Conservation (phyloP, 2,113 vertebrate genomes). For the Diadophis punctatus region DNA sequence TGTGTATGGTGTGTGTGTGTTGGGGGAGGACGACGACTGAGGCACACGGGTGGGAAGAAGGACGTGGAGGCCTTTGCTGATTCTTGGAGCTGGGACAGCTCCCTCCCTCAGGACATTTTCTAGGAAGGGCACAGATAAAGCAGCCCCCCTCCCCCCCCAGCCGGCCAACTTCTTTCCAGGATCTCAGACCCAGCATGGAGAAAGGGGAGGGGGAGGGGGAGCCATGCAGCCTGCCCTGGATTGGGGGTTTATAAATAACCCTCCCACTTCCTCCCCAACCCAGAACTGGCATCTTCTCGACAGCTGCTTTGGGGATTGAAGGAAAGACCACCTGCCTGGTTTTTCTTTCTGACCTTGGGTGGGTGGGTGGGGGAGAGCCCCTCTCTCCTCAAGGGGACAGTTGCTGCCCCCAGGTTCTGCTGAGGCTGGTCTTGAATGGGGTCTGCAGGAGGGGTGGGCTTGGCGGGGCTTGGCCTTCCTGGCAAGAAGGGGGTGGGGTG, state of each 20-base stretch:
- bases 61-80: neutral
- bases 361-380: neutral
- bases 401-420: neutral
- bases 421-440: neutral
- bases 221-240: neutral
- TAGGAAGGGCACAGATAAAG: neutral
- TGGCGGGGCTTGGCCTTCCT: neutral
- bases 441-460: neutral
- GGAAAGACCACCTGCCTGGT: neutral
- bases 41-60: neutral
- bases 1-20: too few species aligned
- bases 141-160: neutral
- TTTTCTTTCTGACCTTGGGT: neutral
- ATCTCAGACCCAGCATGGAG: neutral
- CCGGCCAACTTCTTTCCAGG: neutral
- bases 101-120: neutral
- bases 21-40: too few species aligned
- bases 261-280: neutral
- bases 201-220: neutral
- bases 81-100: neutral
- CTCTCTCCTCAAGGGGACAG: neutral
- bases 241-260: constrained; percentile 2
- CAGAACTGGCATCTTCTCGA: neutral
- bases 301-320: neutral
- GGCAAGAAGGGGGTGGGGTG: too few species aligned